phyloP scores from a whole-genome alignment of 2,797 vertebrate species.

The Chelmon rostratus region DNA sequence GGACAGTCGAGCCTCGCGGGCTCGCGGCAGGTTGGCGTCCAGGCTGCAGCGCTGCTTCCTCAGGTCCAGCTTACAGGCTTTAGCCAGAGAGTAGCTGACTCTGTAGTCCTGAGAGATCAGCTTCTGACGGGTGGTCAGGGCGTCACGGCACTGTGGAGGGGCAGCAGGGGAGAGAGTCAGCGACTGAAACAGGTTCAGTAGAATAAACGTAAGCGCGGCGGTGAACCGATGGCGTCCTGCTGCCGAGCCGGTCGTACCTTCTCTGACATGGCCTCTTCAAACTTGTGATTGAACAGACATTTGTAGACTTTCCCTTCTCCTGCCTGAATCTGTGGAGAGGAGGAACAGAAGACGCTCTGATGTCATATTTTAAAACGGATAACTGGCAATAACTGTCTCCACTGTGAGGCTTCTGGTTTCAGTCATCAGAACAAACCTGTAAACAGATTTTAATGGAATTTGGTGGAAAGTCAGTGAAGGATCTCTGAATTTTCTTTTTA shows the following conservation, averaged over 20 bases:
- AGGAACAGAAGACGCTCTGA: background rate
- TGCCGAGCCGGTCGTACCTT: slow-evolving; percentile 80
- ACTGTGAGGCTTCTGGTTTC: background rate
- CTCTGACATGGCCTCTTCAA: slow-evolving; percentile 97
- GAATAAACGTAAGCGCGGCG: background rate
- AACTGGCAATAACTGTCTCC: too few relatives aligned
- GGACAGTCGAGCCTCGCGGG: slow-evolving; percentile 93
- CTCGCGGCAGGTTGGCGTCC: slow-evolving; percentile 93
- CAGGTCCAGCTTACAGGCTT: slow-evolving; percentile 94
- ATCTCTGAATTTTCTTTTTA: too few relatives aligned
- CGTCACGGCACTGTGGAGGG: slow-evolving; percentile 90
- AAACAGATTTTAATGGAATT: background rate
- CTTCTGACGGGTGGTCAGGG: slow-evolving; percentile 95
- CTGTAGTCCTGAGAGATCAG: slow-evolving; percentile 97
- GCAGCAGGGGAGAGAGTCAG: background rate
- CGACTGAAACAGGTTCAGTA: too few relatives aligned
- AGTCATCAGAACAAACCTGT: background rate
- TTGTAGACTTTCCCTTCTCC: slow-evolving; percentile 97
- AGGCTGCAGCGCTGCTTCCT: slow-evolving; percentile 94
- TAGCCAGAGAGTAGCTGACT: slow-evolving; percentile 96
- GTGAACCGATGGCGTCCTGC: too few relatives aligned
- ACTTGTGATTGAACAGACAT: slow-evolving; percentile 98
- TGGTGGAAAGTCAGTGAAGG: background rate
- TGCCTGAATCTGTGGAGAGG: slow-evolving; percentile 88
- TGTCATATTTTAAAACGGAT: background rate